Evolutionary conservation across 2,113 vertebrate species (phyloP).

Genomic region (Malurus alboscapulatus): DNA sequence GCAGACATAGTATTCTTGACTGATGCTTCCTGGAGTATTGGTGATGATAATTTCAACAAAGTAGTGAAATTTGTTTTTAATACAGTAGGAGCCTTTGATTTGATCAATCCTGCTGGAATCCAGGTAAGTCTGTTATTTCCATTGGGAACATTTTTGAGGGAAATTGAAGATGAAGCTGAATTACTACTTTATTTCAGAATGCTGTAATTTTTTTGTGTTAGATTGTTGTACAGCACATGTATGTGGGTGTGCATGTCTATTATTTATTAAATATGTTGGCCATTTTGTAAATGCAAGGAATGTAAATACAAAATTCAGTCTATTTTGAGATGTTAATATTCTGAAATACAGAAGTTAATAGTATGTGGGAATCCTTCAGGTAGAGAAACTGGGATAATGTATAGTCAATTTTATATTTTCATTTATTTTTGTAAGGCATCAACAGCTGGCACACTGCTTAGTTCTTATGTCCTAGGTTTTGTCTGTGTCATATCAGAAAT

Average conservation of each 20-base stretch:
- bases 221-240: not conserved
- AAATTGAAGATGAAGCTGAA: not conserved
- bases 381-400: not conserved
- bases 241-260: not conserved
- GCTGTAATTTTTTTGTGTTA: not conserved
- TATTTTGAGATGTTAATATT: not conserved
- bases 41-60: slow-evolving; percentile 96
- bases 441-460: not conserved
- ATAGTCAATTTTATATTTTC: not conserved
- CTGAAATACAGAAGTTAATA: not conserved
- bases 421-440: not conserved
- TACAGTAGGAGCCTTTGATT: slow-evolving; percentile 89
- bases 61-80: slow-evolving; percentile 89
- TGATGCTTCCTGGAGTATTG: slow-evolving; percentile 98
- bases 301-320: not conserved
- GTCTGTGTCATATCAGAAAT: not conserved
- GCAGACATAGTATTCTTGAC: slow-evolving; percentile 97
- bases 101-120: slow-evolving; percentile 88
- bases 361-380: not conserved
- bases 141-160: not conserved
- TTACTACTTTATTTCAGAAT: not conserved
- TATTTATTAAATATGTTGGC: not conserved
- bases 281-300: not conserved
- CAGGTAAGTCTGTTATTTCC: slow-evolving; percentile 79
- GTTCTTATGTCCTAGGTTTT: not conserved